Evolutionary conservation across 1,140 invertebrate genomes (phyloP).

Genomic region (Trachymyrmex cornetzi): DNA sequence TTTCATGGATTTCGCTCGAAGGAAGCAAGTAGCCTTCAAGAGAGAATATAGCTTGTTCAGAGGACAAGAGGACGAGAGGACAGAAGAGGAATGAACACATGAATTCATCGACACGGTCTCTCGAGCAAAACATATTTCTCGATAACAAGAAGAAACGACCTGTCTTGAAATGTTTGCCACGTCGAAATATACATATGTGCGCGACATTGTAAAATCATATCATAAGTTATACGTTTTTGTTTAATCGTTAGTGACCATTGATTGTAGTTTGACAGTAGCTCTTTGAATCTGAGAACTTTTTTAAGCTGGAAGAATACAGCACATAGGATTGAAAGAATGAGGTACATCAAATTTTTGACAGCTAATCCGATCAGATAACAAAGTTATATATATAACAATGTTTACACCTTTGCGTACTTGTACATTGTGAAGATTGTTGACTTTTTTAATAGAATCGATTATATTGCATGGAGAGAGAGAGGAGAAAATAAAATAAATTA

Average conservation of each 20-base stretch:
- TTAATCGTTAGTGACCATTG: background rate
- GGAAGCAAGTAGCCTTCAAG: constrained; percentile 37
- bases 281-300: background rate
- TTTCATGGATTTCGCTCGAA: constrained; percentile 51
- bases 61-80: constrained; percentile 33
- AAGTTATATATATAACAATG: background rate
- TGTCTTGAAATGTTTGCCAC: background rate
- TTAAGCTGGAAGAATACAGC: background rate
- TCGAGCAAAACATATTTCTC: constrained; percentile 35
- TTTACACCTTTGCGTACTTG: background rate
- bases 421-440: background rate
- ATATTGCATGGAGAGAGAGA: background rate
- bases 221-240: background rate
- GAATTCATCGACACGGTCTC: background rate
- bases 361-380: constrained; percentile 8
- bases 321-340: background rate
- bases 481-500: background rate
- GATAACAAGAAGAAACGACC: constrained; percentile 33
- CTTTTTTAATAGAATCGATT: background rate
- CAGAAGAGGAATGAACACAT: constrained; percentile 2
- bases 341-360: background rate
- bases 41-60: constrained; percentile 13
- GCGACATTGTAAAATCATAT: background rate
- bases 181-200: background rate
- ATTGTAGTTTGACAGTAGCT: background rate